Conservation (phyloP, 2,797 vertebrate species). For the Tolypeutes matacus region DNA sequence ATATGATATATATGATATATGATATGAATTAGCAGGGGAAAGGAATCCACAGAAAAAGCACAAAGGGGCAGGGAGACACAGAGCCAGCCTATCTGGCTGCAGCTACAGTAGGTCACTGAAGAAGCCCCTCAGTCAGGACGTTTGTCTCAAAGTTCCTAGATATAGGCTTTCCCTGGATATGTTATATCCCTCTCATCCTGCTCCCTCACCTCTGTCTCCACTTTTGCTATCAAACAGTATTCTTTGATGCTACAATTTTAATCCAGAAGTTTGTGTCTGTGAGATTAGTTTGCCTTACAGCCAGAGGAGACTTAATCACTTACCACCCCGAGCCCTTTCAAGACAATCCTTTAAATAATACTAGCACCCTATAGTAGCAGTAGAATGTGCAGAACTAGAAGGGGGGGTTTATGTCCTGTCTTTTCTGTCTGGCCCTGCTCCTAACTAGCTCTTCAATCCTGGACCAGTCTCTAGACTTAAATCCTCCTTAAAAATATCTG, state of each 20-base stretch:
- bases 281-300: not conserved
- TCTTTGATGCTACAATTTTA: not conserved
- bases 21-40: not conserved
- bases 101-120: not conserved
- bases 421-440: not conserved
- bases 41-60: not conserved
- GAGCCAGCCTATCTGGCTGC: not conserved
- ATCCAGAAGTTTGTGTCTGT: not conserved
- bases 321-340: not conserved
- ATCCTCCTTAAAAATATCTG: slow-evolving; percentile 44
- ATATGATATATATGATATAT: no score
- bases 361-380: not conserved
- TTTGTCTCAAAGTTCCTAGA: not conserved
- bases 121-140: not conserved
- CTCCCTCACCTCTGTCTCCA: not conserved
- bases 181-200: not conserved
- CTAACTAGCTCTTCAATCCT: not conserved
- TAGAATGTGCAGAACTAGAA: not conserved
- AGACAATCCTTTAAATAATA: not conserved
- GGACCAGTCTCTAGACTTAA: not conserved
- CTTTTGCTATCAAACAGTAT: not conserved
- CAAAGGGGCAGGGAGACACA: not conserved
- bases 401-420: not conserved
- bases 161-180: not conserved
- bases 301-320: not conserved